Conservation (phyloP, 2,113 vertebrate species). For the Thalassarche chlororhynchos region DNA sequence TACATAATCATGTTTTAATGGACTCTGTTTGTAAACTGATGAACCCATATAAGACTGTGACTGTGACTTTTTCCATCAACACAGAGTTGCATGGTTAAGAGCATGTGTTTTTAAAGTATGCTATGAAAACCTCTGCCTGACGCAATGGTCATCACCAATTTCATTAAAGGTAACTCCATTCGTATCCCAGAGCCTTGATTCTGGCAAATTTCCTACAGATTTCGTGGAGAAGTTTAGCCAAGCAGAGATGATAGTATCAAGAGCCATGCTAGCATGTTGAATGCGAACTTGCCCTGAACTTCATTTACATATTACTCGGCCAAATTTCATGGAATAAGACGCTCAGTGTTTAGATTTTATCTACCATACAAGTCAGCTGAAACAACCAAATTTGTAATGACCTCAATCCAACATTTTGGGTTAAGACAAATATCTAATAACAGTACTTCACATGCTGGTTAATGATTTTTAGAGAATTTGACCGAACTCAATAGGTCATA, state of each 20-base stretch:
- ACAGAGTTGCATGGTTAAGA: not conserved
- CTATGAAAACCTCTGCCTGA: not conserved
- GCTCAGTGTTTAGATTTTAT: not conserved
- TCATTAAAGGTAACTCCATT: not conserved
- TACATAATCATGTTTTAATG: not conserved
- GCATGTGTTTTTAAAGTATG: not conserved
- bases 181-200: not conserved
- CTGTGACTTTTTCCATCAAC: not conserved
- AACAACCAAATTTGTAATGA: not conserved
- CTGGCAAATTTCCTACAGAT: not conserved
- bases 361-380: not conserved
- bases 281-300: not conserved
- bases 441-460: not conserved
- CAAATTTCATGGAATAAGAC: not conserved
- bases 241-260: not conserved
- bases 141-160: not conserved
- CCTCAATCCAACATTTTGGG: not conserved
- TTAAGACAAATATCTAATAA: not conserved
- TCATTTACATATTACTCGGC: not conserved
- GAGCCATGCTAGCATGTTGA: accelerated
- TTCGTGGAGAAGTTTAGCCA: not conserved
- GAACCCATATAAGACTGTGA: not conserved
- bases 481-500: not conserved
- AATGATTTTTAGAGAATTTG: not conserved
- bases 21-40: not conserved